These are phyloP conservation scores for Seriola rivoliana DNA, from an alignment of 2,113 vertebrate genomes.

Conservation along the genomic window DNA sequence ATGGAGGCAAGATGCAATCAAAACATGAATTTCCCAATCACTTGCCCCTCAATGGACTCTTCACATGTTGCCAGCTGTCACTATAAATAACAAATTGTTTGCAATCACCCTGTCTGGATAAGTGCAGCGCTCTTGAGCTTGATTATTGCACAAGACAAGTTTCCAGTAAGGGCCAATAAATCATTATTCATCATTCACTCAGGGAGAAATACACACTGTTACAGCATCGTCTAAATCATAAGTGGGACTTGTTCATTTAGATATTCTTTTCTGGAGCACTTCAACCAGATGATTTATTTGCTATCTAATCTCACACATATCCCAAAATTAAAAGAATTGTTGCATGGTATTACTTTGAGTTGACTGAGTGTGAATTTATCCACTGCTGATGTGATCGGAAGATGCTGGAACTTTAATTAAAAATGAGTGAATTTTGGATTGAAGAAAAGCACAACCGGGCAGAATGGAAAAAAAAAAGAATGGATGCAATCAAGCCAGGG, in stretches of 20 bases:
- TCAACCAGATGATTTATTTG: slow-evolving; percentile 51
- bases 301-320: slow-evolving; percentile 34
- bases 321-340: slow-evolving; percentile 54
- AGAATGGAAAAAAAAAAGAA: not conserved
- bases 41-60: slow-evolving; percentile 20
- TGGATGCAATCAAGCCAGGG: slow-evolving; percentile 29
- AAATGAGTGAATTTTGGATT: slow-evolving; percentile 21
- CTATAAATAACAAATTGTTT: slow-evolving; percentile 52
- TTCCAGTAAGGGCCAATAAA: slow-evolving; percentile 41
- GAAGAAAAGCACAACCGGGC: not conserved
- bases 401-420: slow-evolving; percentile 51
- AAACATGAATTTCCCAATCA: slow-evolving; percentile 32
- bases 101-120: slow-evolving; percentile 36
- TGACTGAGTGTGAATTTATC: slow-evolving; percentile 13
- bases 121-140: slow-evolving; percentile 39
- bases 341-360: slow-evolving; percentile 44
- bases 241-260: slow-evolving; percentile 41
- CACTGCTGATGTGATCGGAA: slow-evolving; percentile 22
- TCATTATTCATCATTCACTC: slow-evolving; percentile 46
- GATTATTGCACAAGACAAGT: slow-evolving; percentile 53
- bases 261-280: slow-evolving; percentile 29
- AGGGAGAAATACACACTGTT: slow-evolving; percentile 12
- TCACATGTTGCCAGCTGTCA: slow-evolving; percentile 34
- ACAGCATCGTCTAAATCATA: slow-evolving; percentile 6
- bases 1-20: slow-evolving; percentile 13